Conservation (phyloP, 2,797 vertebrate species). For the Phyllotis vaccarum region DNA sequence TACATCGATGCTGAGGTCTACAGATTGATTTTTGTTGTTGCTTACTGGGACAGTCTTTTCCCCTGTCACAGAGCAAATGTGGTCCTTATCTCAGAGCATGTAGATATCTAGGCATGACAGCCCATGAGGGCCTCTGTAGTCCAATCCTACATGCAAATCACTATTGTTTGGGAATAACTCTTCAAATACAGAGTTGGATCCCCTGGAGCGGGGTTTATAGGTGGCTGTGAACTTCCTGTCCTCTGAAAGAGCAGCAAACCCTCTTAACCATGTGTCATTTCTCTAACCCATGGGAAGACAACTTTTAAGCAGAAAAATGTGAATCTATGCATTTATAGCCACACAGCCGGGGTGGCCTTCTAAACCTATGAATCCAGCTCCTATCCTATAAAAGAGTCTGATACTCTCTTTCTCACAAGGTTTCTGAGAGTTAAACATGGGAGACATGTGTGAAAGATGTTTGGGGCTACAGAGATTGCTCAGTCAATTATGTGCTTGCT, state of each 20-base stretch:
- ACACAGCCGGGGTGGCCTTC: fast-evolving
- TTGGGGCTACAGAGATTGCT: not conserved
- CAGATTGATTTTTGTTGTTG: not conserved
- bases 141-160: not conserved
- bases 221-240: not conserved
- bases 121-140: not conserved
- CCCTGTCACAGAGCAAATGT: not conserved
- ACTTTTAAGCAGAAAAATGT: not conserved
- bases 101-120: not conserved
- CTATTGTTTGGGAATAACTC: not conserved
- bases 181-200: not conserved
- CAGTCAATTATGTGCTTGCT: not conserved
- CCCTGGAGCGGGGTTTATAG: not conserved
- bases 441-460: not conserved
- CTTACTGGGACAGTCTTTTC: not conserved
- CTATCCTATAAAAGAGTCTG: not conserved
- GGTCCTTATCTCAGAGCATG: not conserved
- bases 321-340: not conserved
- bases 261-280: not conserved
- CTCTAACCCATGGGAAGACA: not conserved
- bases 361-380: not conserved
- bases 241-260: not conserved
- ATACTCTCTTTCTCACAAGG: not conserved
- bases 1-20: not conserved
- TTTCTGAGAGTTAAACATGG: not conserved